Evolutionary conservation across 1,140 invertebrate species (phyloP).

Genomic region (Kradibia gibbosae): DNA sequence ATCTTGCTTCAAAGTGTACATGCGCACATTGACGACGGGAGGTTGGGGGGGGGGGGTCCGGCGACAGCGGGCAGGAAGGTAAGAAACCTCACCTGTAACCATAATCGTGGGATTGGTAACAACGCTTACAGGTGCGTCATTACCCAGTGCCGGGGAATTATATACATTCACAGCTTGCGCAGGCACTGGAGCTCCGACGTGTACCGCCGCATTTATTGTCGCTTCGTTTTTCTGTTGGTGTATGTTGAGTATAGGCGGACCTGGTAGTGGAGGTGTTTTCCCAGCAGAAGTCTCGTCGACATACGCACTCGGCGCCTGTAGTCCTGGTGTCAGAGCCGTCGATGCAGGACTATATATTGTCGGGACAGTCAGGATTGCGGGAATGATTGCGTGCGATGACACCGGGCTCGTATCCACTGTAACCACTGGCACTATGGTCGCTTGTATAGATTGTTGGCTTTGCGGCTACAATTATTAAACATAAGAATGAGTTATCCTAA

Average conservation of each 20-base stretch:
- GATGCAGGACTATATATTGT: not conserved
- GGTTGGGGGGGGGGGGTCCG: no score
- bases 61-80: no score
- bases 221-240: slow-evolving; percentile 11
- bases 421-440: not conserved
- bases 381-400: not conserved
- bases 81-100: slow-evolving; percentile 35
- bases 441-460: not conserved
- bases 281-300: slow-evolving; percentile 54
- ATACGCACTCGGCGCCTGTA: slow-evolving; percentile 18
- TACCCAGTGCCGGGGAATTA: slow-evolving; percentile 58
- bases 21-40: not conserved
- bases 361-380: not conserved
- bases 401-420: not conserved
- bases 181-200: slow-evolving; percentile 44
- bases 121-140: slow-evolving; percentile 51
- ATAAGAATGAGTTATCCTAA: no score
- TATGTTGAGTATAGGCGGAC: not conserved
- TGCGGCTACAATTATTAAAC: not conserved
- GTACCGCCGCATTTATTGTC: slow-evolving; percentile 9
- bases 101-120: slow-evolving; percentile 49
- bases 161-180: slow-evolving; percentile 58
- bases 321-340: not conserved
- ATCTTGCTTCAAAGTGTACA: not conserved
- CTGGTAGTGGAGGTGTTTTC: slow-evolving; percentile 66